phyloP scores from a whole-genome alignment of 2,888 invertebrate genomes.

The Pseudococcus longispinus region DNA sequence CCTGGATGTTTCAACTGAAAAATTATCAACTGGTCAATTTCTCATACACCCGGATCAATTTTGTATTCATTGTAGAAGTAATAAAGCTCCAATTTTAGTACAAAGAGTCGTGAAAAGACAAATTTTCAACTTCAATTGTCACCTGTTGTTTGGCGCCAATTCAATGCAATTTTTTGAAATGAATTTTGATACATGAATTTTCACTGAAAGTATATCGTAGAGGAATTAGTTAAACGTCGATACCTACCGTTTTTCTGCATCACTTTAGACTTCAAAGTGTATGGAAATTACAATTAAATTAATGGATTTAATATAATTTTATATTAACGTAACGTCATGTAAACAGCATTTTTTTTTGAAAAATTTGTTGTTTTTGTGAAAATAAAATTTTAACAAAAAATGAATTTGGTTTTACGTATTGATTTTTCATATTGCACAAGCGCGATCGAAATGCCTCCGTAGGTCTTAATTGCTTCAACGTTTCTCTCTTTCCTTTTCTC shows the following conservation, averaged over 20 bases:
- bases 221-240: not conserved
- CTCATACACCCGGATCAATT: not conserved
- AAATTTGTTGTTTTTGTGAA: constrained; percentile 23
- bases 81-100: not conserved
- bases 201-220: not conserved
- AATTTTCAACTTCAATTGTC: constrained; percentile 31
- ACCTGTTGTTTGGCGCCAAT: constrained; percentile 55
- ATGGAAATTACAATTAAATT: not conserved
- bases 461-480: not conserved
- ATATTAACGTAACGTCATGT: constrained; percentile 2
- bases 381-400: constrained; percentile 11
- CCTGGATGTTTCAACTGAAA: not conserved
- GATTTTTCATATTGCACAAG: constrained; percentile 36
- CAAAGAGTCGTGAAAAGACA: not conserved
- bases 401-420: constrained; percentile 34
- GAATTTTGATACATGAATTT: not conserved
- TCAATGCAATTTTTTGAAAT: not conserved
- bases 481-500: not conserved
- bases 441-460: not conserved
- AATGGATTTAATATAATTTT: not conserved
- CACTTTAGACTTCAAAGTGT: not conserved
- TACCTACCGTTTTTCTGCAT: constrained; percentile 58
- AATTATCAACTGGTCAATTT: not conserved
- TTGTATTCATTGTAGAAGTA: not conserved
- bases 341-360: constrained; percentile 29